Percentiles rank a stretch among this genome's conserved stretches.
Evolutionary conservation across 92 coral and sea anemone genomes (phyloP).

Genomic region (Pocillopora grandis): DNA sequence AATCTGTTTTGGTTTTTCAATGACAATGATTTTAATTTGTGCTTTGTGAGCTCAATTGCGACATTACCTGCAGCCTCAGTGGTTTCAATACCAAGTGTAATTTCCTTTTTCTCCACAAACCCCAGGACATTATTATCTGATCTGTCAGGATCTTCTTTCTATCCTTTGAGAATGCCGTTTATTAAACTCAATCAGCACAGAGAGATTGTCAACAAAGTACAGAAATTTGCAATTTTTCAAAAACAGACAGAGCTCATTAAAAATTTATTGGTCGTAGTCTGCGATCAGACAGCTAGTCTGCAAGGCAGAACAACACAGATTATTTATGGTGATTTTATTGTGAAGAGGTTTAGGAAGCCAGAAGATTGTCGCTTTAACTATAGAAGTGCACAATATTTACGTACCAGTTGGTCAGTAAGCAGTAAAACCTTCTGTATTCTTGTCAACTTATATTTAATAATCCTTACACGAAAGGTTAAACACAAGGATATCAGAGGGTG

Average conservation of each 20-base stretch:
- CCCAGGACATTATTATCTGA: slow-evolving; percentile 32
- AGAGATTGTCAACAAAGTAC: slow-evolving; percentile 31
- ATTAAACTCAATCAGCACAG: slow-evolving; percentile 33
- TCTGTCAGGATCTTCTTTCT: slow-evolving; percentile 5
- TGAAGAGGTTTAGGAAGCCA: slow-evolving; percentile 20
- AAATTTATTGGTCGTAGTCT: slow-evolving; percentile 65
- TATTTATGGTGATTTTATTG: slow-evolving; percentile 32
- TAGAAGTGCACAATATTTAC: slow-evolving; percentile 9
- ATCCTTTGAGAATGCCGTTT: slow-evolving; percentile 16
- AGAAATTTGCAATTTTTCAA: slow-evolving; percentile 65
- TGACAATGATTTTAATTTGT: slow-evolving; percentile 13
- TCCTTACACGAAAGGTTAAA: slow-evolving; percentile 26
- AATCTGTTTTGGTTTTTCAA: slow-evolving; percentile 5
- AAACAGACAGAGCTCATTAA: slow-evolving; percentile 74
- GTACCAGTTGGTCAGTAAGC: slow-evolving; percentile 24
- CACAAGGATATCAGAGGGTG: slow-evolving; percentile 12
- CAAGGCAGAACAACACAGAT: slow-evolving; percentile 24
- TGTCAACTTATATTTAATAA: slow-evolving; percentile 29
- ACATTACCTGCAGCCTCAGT: not conserved
- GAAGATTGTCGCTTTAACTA: not conserved
- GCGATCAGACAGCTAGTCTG: slow-evolving; percentile 71
- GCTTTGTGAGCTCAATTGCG: slow-evolving; percentile 1
- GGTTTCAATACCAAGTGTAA: slow-evolving; percentile 3
- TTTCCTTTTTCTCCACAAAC: slow-evolving; percentile 38
- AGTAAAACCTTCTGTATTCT: not conserved